A percentile compares a stretch with the other conserved stretches of the same genome.
These are phyloP conservation scores for Nipponacmea schrenckii DNA, from an alignment of 2,888 invertebrate genomes.

Conservation along the genomic window DNA sequence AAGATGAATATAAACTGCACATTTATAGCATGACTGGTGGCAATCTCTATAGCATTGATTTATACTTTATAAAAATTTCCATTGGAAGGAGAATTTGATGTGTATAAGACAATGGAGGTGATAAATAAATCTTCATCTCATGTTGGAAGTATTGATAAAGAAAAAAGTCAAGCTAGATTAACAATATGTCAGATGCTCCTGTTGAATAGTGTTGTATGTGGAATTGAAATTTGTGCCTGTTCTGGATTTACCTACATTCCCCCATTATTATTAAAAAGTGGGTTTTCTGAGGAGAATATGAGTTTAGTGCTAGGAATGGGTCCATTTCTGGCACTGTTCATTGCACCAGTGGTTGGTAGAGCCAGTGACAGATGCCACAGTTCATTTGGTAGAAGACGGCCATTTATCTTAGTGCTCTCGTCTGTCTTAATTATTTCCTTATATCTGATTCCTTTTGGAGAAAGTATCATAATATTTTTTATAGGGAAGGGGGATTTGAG, in stretches of 20 bases:
- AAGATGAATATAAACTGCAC: no score
- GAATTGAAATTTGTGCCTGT: slow-evolving; percentile 69
- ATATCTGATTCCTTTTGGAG: slow-evolving; percentile 66
- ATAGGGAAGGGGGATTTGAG: slow-evolving; percentile 42
- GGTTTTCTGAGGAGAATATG: slow-evolving; percentile 68
- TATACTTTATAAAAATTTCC: no score
- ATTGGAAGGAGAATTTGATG: no score
- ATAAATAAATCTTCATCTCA: slow-evolving; percentile 16
- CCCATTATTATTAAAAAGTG: slow-evolving; percentile 69
- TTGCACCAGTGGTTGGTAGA: slow-evolving; percentile 69
- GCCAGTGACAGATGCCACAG: slow-evolving; percentile 67
- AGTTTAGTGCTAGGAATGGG: slow-evolving; percentile 69
- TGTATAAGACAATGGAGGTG: background rate
- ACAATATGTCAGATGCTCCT: slow-evolving; percentile 57
- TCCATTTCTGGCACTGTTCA: slow-evolving; percentile 66
- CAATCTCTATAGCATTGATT: no score
- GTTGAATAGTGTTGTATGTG: slow-evolving; percentile 69
- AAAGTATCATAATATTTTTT: slow-evolving; percentile 43
- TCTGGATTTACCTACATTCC: slow-evolving; percentile 71
- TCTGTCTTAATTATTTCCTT: slow-evolving; percentile 65
- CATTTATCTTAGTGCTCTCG: slow-evolving; percentile 68
- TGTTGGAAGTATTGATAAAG: background rate
- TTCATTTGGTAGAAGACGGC: slow-evolving; percentile 67
- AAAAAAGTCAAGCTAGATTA: slow-evolving; percentile 26
- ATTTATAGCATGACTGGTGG: no score